Evolutionary conservation across 92 coral and sea anemone genomes (phyloP).

Genomic region (Zoanthus gigantus): DNA sequence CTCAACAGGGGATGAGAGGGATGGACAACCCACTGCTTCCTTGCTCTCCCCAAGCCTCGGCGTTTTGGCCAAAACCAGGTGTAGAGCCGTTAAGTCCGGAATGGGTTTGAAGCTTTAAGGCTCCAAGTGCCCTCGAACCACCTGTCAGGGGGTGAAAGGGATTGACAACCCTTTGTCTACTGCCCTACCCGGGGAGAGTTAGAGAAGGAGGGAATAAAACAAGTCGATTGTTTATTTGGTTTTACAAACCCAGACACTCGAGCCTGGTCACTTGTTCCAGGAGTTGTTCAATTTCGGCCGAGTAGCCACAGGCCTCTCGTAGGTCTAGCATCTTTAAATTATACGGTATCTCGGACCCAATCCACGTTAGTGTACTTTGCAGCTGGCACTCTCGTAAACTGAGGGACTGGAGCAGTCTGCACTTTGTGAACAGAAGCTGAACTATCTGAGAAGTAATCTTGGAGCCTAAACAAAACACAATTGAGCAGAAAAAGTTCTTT

Average conservation of each 20-base stretch:
- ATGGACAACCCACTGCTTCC: too few relatives aligned
- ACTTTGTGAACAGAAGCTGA: conserved; percentile 45
- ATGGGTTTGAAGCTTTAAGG: too few relatives aligned
- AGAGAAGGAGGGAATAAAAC: background rate
- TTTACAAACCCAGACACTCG: conserved; percentile 66
- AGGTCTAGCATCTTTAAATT: conserved; percentile 63
- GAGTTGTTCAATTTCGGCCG: conserved; percentile 62
- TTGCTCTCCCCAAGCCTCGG: too few relatives aligned
- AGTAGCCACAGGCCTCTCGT: conserved; percentile 69
- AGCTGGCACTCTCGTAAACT: conserved; percentile 68
- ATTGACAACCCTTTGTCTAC: too few relatives aligned
- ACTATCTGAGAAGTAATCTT: conserved; percentile 56
- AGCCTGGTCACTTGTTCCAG: conserved; percentile 50
- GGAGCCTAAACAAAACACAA: background rate
- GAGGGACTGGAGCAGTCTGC: conserved; percentile 58
- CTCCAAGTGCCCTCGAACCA: too few relatives aligned
- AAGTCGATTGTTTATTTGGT: background rate
- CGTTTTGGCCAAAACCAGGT: too few relatives aligned
- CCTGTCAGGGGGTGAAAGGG: too few relatives aligned
- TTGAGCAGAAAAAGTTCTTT: too few relatives aligned
- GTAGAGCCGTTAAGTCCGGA: too few relatives aligned
- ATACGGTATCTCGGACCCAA: conserved; percentile 45
- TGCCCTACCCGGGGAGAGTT: too few relatives aligned
- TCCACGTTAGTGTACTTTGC: conserved; percentile 48
- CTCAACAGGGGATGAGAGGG: too few relatives aligned